Conservation (phyloP, 2,888 invertebrate species). For the Bhutanitis thaidina region DNA sequence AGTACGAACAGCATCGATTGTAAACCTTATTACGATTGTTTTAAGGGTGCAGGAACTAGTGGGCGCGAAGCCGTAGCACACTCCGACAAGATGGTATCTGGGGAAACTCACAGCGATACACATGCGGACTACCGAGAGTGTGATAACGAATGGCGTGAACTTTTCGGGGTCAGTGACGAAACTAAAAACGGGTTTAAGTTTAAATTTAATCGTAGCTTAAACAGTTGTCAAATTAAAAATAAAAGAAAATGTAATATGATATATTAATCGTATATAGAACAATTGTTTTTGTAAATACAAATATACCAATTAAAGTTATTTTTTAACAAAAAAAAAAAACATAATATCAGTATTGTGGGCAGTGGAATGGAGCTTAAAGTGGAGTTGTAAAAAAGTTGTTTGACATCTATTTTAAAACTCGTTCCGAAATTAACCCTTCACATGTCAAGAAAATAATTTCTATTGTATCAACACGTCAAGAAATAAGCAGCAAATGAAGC, state of each 20-base stretch:
- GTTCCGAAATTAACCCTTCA: too few species aligned
- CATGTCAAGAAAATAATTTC: too few species aligned
- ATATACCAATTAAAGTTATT: not conserved
- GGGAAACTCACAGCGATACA: slow-evolving; percentile 61
- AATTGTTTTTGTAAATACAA: not conserved
- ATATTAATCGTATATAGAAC: slow-evolving; percentile 26
- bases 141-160: slow-evolving; percentile 44
- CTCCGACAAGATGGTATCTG: slow-evolving; percentile 27
- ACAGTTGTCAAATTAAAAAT: slow-evolving; percentile 62
- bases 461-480: too few species aligned
- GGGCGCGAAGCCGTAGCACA: slow-evolving; percentile 25
- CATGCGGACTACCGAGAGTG: slow-evolving; percentile 57
- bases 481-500: too few species aligned
- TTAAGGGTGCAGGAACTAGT: slow-evolving; percentile 43
- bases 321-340: not conserved
- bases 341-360: not conserved
- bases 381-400: not conserved
- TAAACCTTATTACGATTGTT: slow-evolving; percentile 71
- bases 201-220: slow-evolving; percentile 69
- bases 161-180: slow-evolving; percentile 41
- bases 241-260: slow-evolving; percentile 52
- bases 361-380: not conserved
- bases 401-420: too few species aligned
- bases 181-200: slow-evolving; percentile 56
- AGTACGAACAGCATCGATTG: slow-evolving; percentile 69